phyloP scores from a whole-genome alignment of 2,888 invertebrate genomes.

The Prosapia bicincta region DNA sequence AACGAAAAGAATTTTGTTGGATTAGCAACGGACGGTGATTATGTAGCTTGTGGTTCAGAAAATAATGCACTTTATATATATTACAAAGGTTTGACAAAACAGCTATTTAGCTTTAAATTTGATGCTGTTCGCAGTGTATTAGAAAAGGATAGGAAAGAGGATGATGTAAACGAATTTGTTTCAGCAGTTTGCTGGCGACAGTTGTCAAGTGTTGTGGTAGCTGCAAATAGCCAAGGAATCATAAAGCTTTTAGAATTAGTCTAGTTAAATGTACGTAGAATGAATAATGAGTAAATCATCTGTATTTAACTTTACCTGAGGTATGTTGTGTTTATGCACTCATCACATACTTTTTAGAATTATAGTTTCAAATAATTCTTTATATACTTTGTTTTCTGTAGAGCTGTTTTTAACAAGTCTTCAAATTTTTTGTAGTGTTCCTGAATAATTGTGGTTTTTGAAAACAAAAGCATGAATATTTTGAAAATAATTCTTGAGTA shows the following conservation, averaged over 20 bases:
- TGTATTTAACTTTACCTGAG: too few species aligned
- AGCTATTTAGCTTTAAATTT: conserved; percentile 82
- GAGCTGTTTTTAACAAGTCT: too few species aligned
- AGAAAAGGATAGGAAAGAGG: conserved; percentile 72
- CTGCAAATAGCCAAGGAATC: conserved; percentile 91
- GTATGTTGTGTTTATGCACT: too few species aligned
- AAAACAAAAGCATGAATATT: too few species aligned
- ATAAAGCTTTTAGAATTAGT: conserved; percentile 79
- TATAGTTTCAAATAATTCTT: too few species aligned
- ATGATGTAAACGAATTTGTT: conserved; percentile 88
- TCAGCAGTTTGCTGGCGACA: conserved; percentile 94
- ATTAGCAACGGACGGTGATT: conserved; percentile 85
- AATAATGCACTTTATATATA: conserved; percentile 91
- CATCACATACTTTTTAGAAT: too few species aligned
- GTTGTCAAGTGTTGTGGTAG: conserved; percentile 79
- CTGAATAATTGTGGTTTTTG: too few species aligned
- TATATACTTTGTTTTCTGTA: too few species aligned
- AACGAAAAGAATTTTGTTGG: conserved; percentile 98
- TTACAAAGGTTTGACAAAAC: conserved; percentile 84
- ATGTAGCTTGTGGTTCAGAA: conserved; percentile 92
- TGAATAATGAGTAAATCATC: background rate
- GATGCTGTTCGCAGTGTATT: conserved; percentile 75
- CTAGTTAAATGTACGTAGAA: conserved; percentile 23
- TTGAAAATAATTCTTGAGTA: too few species aligned
- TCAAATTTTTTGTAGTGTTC: too few species aligned